phyloP scores from a whole-genome alignment of 2,113 vertebrate species.

The Typhlomys cinereus region DNA sequence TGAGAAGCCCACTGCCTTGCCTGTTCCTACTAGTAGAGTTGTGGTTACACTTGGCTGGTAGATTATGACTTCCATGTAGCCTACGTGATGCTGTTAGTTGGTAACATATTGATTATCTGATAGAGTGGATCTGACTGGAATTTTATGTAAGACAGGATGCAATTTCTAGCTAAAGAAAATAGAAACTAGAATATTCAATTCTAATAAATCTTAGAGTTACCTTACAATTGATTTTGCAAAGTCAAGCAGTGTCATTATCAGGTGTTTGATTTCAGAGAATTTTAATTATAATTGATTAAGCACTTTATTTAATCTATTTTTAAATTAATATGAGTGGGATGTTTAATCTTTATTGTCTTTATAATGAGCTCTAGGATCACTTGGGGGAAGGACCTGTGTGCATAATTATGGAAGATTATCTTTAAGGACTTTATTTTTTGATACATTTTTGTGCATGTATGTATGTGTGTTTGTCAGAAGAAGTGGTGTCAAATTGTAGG shows the following conservation, averaged over 20 bases:
- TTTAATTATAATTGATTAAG: neutral
- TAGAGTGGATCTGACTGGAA: neutral
- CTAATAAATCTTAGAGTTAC: neutral
- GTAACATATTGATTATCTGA: accelerated
- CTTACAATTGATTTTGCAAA: too few species aligned
- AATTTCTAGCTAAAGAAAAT: neutral
- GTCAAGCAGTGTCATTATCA: neutral
- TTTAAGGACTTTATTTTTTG: too few species aligned
- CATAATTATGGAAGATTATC: too few species aligned
- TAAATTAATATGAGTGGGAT: neutral
- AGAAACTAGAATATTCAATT: neutral
- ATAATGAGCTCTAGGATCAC: too few species aligned
- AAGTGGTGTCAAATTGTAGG: too few species aligned
- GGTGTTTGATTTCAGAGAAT: neutral
- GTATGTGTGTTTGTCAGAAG: too few species aligned
- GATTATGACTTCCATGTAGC: neutral
- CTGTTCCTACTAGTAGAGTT: neutral
- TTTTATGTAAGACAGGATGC: neutral
- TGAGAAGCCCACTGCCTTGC: neutral
- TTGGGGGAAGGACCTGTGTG: too few species aligned
- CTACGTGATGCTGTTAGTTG: neutral
- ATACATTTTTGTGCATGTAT: too few species aligned
- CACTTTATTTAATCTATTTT: neutral
- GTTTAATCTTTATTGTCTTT: too few species aligned
- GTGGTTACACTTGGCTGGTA: neutral